These are phyloP conservation scores for Psittacula cyanocephala DNA, from an alignment of 2,113 vertebrate species.

Conservation along the genomic window DNA sequence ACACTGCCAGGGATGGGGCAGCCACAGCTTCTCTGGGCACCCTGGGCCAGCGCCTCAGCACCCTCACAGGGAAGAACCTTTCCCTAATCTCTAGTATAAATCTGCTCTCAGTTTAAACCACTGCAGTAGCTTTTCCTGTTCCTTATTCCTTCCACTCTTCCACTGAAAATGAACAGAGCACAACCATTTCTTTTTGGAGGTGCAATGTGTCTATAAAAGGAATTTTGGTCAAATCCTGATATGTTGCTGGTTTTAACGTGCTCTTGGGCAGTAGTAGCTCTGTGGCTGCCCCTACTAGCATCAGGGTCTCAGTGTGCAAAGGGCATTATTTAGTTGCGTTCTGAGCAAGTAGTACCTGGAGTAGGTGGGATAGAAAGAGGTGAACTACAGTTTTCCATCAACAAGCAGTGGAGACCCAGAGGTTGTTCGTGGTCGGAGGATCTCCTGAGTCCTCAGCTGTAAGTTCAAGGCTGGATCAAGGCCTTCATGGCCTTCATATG, in stretches of 20 bases:
- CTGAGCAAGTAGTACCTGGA: neutral
- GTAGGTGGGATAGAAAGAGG: neutral
- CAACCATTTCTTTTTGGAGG: neutral
- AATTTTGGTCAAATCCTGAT: neutral
- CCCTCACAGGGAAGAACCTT: neutral
- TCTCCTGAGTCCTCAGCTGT: neutral
- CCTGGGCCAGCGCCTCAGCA: neutral
- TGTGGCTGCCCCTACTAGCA: neutral
- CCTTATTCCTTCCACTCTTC: neutral
- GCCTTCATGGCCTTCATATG: neutral
- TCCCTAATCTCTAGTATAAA: neutral
- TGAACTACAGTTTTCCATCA: neutral
- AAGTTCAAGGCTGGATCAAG: neutral
- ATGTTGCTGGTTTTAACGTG: rapidly evolving
- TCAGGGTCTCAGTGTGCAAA: rapidly evolving
- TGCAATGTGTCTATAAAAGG: neutral
- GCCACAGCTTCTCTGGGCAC: neutral
- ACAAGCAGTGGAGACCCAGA: neutral
- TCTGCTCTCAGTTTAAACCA: neutral
- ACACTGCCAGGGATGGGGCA: neutral
- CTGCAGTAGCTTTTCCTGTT: neutral
- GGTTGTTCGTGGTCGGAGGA: neutral
- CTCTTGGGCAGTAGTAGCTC: neutral
- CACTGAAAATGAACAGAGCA: neutral
- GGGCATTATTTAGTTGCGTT: neutral